These are phyloP conservation scores for Metalampra italica DNA, from an alignment of 2,888 invertebrate genomes.

Conservation along the genomic window DNA sequence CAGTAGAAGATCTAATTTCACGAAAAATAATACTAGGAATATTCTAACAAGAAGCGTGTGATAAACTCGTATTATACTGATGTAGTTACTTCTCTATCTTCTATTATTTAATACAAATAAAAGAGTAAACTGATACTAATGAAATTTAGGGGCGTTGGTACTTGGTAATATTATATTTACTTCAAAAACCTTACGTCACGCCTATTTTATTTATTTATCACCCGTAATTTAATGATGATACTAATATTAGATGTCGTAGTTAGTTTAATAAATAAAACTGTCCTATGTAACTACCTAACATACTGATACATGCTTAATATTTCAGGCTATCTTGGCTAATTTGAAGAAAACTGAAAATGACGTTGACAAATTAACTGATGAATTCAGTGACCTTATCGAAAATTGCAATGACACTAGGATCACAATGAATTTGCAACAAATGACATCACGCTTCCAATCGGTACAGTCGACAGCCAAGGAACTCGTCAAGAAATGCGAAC, in stretches of 20 bases:
- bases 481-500: conserved; percentile 94
- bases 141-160: conserved; percentile 37
- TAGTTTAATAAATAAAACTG: conserved; percentile 41
- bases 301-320: conserved; percentile 1
- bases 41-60: conserved; percentile 33
- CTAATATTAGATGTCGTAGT: conserved; percentile 72
- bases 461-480: conserved; percentile 93
- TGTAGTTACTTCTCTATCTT: conserved; percentile 8
- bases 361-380: conserved; percentile 91
- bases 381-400: conserved; percentile 90
- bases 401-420: conserved; percentile 92
- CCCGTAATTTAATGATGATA: conserved; percentile 31
- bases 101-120: conserved; percentile 17
- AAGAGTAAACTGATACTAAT: conserved; percentile 27
- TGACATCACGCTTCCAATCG: conserved; percentile 93
- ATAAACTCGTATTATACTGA: conserved; percentile 11
- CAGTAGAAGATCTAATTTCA: conserved; percentile 66
- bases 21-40: conserved; percentile 35
- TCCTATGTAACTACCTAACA: conserved; percentile 1
- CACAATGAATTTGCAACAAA: conserved; percentile 92
- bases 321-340: conserved; percentile 86
- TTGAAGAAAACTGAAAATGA: conserved; percentile 91
- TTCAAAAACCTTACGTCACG: conserved; percentile 28
- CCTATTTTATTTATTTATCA: conserved; percentile 19
- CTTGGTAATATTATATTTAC: conserved; percentile 25